These are phyloP conservation scores for Tragelaphus buxtoni DNA, from an alignment of 2,113 vertebrate genomes.

Conservation along the genomic window DNA sequence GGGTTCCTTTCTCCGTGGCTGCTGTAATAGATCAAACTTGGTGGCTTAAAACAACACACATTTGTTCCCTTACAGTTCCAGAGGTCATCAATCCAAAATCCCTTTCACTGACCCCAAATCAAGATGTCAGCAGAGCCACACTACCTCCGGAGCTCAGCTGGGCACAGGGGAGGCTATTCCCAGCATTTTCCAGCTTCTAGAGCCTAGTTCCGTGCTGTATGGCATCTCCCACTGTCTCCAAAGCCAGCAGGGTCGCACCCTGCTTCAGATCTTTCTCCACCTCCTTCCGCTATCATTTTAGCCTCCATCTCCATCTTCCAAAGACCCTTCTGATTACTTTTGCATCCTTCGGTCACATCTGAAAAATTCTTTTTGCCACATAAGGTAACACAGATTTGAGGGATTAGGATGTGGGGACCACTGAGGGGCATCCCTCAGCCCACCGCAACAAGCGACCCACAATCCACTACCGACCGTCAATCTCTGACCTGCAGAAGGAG, in stretches of 20 bases:
- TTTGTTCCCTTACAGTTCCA: fast-evolving
- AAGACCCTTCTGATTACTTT: too few relatives aligned
- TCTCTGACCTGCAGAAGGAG: neutral
- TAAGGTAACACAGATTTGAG: fast-evolving
- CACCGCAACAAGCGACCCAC: fast-evolving
- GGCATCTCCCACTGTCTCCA: neutral
- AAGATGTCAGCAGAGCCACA: neutral
- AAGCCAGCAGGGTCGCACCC: fast-evolving
- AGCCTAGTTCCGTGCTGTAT: fast-evolving
- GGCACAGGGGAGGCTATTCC: fast-evolving
- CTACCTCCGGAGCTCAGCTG: fast-evolving
- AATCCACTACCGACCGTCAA: fast-evolving
- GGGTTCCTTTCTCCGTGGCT: fast-evolving
- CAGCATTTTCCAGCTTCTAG: neutral
- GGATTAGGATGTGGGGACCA: too few relatives aligned
- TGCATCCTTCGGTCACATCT: neutral
- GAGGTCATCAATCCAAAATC: neutral
- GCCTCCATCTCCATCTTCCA: too few relatives aligned
- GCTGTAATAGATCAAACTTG: fast-evolving
- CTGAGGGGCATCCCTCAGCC: too few relatives aligned
- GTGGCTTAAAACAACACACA: neutral
- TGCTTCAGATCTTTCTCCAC: too few relatives aligned
- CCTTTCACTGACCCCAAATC: neutral
- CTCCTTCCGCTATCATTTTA: neutral
- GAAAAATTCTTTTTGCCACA: too few relatives aligned